Percentiles rank a stretch among this genome's conserved stretches.
These are phyloP conservation scores for Heteromormyrus szaboi DNA, from an alignment of 2,797 vertebrate species.

Conservation along the genomic window DNA sequence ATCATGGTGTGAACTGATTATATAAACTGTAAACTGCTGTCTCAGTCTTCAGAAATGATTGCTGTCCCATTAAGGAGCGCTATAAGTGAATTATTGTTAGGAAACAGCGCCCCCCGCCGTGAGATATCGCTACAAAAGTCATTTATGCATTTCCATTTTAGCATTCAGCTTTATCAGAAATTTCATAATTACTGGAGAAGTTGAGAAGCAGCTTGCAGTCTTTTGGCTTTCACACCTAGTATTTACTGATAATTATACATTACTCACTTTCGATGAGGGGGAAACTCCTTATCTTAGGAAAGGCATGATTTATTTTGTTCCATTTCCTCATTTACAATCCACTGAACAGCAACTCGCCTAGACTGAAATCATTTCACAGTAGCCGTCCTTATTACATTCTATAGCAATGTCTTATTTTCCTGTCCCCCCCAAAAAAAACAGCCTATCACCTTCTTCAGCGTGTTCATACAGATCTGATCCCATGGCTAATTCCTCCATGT, in stretches of 20 bases:
- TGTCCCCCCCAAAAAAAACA: neutral
- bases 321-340: neutral
- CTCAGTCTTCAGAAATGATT: neutral
- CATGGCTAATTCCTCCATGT: neutral
- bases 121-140: neutral
- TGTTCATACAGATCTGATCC: neutral
- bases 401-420: neutral
- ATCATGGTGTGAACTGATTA: neutral
- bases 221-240: neutral
- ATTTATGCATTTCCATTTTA: neutral
- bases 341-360: neutral
- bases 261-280: neutral
- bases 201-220: neutral
- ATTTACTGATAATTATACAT: neutral
- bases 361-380: neutral
- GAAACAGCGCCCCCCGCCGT: neutral
- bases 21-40: neutral
- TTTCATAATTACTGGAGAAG: neutral
- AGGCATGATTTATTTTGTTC: neutral
- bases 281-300: neutral
- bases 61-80: neutral
- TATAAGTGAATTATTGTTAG: neutral
- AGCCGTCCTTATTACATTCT: neutral
- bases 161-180: neutral
- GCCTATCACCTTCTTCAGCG: neutral